Base-by-base conservation (phyloP, 2,888 invertebrate species). In the Vannuccia rotundouncinata region DNA sequence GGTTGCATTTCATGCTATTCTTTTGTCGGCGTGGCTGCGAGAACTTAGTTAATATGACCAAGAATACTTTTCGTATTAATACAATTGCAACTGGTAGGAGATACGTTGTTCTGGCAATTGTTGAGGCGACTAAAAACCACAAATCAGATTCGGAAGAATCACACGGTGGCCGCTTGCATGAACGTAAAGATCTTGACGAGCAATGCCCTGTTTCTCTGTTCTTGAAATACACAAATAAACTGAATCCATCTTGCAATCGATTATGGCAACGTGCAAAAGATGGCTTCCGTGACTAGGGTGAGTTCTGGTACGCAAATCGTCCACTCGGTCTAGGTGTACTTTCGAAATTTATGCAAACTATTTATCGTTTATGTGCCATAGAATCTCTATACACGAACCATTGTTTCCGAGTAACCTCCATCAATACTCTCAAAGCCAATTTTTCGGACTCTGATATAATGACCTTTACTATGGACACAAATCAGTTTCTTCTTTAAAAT, bases 11-110 rank as follows among this genome's bases (percentile, higher is more conserved):
- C 25, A 66, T 66, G 66, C 25, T 66, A 66, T 66, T 66, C 5
- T 66, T 66, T 66, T 66, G 66, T 66, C 5, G 66, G 66, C 66
- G 66, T 66, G 10, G 5, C 66, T 66, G 66, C 66, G 66, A 66
- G 66, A 66, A 66, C 66, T 66, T 66, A 66, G 66, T 66, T 27
- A 66, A 66, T 66, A 66, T 66, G 66, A 66, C 66, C 66, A 66
- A 66, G 66, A 66, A n/a, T 66, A 66, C 66, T 66, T 66, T 66
- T 66, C 66, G 22, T 66, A 66, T 66, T 27, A 66, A 66, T 45
- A 45, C 17, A 45, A 45, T 17, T 45, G 45, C 45, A 45, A 45
- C 17, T 22, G 66, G 66, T 66, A 66, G 66, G 66, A 66, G 66
- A 66, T 66, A 66, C 66, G 5, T 66, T 66, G 66, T 66, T 66